phyloP scores from a whole-genome alignment of 2,113 vertebrate species.

The Microtus richardsoni region DNA sequence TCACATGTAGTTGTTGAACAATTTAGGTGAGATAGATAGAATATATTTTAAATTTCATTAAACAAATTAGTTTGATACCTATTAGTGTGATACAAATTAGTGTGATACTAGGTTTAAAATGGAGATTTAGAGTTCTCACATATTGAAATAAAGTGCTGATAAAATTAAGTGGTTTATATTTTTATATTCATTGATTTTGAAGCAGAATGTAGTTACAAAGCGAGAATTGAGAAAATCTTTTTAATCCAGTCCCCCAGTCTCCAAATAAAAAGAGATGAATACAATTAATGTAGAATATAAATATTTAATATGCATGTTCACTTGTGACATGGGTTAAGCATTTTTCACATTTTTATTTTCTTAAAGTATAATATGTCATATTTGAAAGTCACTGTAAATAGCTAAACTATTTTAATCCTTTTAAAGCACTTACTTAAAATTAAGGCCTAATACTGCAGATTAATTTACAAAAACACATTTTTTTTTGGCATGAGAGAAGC shows the following conservation, averaged over 20 bases:
- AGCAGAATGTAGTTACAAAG: constrained; percentile 23
- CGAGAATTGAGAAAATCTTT: constrained; percentile 7
- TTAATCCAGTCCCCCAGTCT: background rate
- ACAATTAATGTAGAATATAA: background rate
- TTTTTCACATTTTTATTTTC: background rate
- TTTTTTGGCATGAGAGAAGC: background rate
- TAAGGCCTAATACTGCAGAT: background rate
- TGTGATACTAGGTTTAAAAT: background rate
- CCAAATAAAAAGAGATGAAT: background rate
- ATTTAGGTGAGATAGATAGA: background rate
- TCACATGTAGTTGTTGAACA: background rate
- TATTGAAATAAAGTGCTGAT: background rate
- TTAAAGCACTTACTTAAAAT: background rate
- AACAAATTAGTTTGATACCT: background rate
- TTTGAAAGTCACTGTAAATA: background rate
- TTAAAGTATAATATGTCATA: background rate
- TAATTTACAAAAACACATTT: background rate
- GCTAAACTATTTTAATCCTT: background rate
- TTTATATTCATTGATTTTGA: constrained; percentile 45
- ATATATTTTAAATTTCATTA: constrained; percentile 7
- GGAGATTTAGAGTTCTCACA: background rate
- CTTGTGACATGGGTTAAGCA: constrained; percentile 13
- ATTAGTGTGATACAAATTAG: background rate
- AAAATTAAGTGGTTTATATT: background rate
- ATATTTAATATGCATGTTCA: constrained; percentile 20